Percentiles rank a stretch among this genome's conserved stretches.
These are phyloP conservation scores for Lumbricus terrestris DNA, from an alignment of 2,888 invertebrate species.

Conservation along the genomic window DNA sequence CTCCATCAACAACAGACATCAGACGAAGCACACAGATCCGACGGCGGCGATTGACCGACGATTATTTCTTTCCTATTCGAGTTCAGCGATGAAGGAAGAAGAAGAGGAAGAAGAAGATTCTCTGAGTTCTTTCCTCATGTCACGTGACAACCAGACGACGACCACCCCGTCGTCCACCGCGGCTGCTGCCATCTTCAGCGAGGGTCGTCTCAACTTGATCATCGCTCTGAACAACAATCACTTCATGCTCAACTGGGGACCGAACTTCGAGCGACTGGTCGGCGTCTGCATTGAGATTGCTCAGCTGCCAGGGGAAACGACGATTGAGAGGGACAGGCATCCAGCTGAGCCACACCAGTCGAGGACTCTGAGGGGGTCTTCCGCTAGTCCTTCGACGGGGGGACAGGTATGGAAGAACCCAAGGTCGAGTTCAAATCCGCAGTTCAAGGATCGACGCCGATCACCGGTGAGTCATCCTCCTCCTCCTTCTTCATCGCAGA, in stretches of 20 bases:
- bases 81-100: constrained; percentile 7
- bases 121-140: constrained; percentile 86
- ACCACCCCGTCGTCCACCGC: too few species aligned
- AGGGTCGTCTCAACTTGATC: constrained; percentile 63
- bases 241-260: constrained; percentile 91
- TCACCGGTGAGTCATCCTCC: neutral
- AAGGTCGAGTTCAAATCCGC: neutral
- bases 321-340: neutral
- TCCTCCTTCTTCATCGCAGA: neutral
- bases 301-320: constrained; percentile 79
- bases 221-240: constrained; percentile 88
- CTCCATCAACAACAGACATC: neutral
- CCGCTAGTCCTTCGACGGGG: neutral
- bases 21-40: neutral
- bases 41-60: neutral
- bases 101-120: constrained; percentile 67
- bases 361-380: neutral
- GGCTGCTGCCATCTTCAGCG: neutral
- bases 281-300: constrained; percentile 96
- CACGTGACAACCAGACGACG: constrained; percentile 73
- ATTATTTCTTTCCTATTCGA: neutral
- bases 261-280: constrained; percentile 90
- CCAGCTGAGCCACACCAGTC: neutral
- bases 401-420: neutral
- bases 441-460: neutral